A percentile compares a stretch with the other conserved stretches of the same genome.
Conservation (phyloP, 2,113 vertebrate genomes). For the Anhinga rufa region DNA sequence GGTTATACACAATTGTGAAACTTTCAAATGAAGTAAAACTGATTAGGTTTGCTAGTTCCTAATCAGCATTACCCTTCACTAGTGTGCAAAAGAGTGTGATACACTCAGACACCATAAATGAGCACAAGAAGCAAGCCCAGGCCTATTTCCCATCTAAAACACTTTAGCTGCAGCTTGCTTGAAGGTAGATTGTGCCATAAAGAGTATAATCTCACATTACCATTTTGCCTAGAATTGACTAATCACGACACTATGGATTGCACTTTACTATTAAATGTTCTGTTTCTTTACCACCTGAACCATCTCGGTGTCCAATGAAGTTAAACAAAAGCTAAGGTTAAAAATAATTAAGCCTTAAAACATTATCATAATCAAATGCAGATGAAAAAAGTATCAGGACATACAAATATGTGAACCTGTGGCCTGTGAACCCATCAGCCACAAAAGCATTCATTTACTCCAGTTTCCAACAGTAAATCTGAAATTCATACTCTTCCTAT, state of each 20-base stretch:
- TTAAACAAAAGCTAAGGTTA: not conserved
- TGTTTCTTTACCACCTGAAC: not conserved
- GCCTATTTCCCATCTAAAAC: not conserved
- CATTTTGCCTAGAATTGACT: not conserved
- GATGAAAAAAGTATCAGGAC: not conserved
- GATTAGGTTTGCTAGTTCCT: not conserved
- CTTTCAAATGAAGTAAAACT: not conserved
- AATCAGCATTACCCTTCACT: not conserved
- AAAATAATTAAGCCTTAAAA: not conserved
- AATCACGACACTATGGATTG: not conserved
- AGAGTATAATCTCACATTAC: not conserved
- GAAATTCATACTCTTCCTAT: not conserved
- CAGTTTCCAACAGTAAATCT: not conserved
- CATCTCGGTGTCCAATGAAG: not conserved
- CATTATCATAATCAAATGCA: not conserved
- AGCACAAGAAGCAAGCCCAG: not conserved
- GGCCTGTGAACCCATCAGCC: not conserved
- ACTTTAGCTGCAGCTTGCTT: not conserved
- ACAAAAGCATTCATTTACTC: not conserved
- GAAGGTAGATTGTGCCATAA: not conserved
- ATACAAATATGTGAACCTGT: not conserved
- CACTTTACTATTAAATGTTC: not conserved
- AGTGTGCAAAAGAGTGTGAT: not conserved
- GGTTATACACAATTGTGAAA: not conserved
- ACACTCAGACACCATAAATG: not conserved